Conservation (phyloP, 2,888 invertebrate species). For the Alviniconcha strummeri region DNA sequence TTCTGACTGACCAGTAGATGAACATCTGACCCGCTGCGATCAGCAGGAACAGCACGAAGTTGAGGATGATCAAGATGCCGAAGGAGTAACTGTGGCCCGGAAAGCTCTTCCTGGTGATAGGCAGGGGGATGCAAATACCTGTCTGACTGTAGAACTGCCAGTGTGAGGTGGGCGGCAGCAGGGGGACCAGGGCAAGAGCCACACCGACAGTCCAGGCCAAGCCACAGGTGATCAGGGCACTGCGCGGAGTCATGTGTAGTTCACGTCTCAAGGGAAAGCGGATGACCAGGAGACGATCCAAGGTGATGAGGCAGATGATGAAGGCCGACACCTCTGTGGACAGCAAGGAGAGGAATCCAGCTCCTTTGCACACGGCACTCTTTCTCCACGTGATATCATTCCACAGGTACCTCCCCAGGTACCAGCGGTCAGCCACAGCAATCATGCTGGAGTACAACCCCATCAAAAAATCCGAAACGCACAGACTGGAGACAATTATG, state of each 20-base stretch:
- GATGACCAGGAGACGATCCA: neutral
- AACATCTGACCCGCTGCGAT: neutral
- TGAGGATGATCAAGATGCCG: neutral
- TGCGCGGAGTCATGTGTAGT: no score
- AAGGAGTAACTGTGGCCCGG: slow-evolving; percentile 10
- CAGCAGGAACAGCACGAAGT: slow-evolving; percentile 6
- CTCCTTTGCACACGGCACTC: neutral
- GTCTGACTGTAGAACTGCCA: slow-evolving; percentile 32
- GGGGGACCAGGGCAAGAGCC: neutral
- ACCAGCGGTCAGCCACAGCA: neutral
- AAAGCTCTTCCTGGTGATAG: slow-evolving; percentile 22
- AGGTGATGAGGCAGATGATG: neutral
- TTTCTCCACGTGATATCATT: neutral
- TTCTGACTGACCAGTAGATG: slow-evolving; percentile 2
- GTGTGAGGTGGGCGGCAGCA: no score
- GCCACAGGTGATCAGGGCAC: neutral
- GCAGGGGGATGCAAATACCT: slow-evolving; percentile 35
- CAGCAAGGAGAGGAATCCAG: neutral
- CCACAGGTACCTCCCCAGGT: neutral
- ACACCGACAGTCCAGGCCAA: neutral
- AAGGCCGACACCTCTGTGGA: neutral
- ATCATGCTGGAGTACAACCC: neutral
- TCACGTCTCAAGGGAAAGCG: neutral
- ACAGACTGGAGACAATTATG: neutral
- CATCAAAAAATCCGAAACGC: slow-evolving; percentile 9